Base-by-base conservation (phyloP, 2,113 vertebrate genomes). In the Corythornis vintsioides region DNA sequence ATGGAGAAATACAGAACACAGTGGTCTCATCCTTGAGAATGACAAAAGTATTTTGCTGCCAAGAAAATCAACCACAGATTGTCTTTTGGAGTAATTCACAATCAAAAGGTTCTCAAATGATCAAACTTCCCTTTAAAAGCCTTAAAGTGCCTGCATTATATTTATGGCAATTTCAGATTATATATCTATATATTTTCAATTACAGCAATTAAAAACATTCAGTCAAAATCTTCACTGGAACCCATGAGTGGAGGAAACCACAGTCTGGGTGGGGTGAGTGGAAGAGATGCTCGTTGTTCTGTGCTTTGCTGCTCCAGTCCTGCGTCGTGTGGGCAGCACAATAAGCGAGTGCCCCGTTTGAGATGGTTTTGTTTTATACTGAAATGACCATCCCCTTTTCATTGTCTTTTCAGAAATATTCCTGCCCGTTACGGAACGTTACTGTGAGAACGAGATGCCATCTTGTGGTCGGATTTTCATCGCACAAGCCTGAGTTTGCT, bases 361-460 rank as follows among this genome's bases (percentile, higher is more conserved):
- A 55, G 57, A 60, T 25, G 35, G 17, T 26, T 91, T 88, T 56
- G 35, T 21, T 70, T 91, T 93, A 25, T 50, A 25, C 47, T 67
- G 72, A 79, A 83, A 63, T 43, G 25, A 52, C n/a, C 28, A 45
- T 55, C 13, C 7, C 57, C 2, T 15, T 69, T 69, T 84, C 28
- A 13, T 88, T 83, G 76, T 83, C 50, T 82, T 82, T 52, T 45
- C 42, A 71, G 85, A 72, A 66, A 29, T 38, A 33, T 19, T 80
- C 33, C 42, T 67, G 24, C 38, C 47, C 20, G 2, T 52, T 55
- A 19, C 20, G 22, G 64, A 52, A 21, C 4, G n/a, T 31, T 95
- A 59, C 63, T 59, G 81, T 90, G 92, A 95, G 95, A 93, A 71
- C 5, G 8, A 96, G 86, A 92, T 96, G 96, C 95, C 96, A 97